Conservation (phyloP, 2,797 vertebrate genomes). For the Fistularia tabacaria region DNA sequence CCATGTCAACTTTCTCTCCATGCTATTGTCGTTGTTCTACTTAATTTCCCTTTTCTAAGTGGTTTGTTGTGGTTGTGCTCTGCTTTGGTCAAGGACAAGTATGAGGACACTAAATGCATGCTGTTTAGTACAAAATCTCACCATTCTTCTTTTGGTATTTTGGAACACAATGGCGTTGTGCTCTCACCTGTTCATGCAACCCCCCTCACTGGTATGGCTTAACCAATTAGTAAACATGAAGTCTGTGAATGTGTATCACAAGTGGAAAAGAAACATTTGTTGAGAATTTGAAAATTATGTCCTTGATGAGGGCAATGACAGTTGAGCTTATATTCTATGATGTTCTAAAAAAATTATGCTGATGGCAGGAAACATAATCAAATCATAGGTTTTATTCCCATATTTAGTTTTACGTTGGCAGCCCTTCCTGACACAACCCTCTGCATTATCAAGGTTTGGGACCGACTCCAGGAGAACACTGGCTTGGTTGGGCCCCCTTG, state of each 20-base stretch:
- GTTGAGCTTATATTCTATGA: too few species aligned
- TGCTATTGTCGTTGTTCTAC: slow-evolving; percentile 59
- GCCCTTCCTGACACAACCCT: too few species aligned
- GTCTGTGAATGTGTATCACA: slow-evolving; percentile 10
- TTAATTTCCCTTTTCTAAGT: slow-evolving; percentile 70
- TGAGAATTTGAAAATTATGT: not conserved
- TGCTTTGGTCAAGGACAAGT: slow-evolving; percentile 60
- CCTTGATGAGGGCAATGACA: too few species aligned
- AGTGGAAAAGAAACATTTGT: slow-evolving; percentile 5
- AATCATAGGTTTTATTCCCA: too few species aligned
- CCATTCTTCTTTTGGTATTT: slow-evolving; percentile 18
- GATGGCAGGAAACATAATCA: too few species aligned
- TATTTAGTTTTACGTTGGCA: too few species aligned
- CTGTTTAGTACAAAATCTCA: slow-evolving; percentile 36
- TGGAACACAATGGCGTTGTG: slow-evolving; percentile 5
- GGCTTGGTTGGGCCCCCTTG: too few species aligned
- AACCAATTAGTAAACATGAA: slow-evolving; percentile 18
- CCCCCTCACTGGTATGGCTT: slow-evolving; percentile 3
- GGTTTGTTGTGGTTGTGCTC: slow-evolving; percentile 62
- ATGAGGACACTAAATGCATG: slow-evolving; percentile 39
- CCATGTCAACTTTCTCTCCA: slow-evolving; percentile 45
- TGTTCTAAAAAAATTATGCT: too few species aligned
- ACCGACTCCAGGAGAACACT: too few species aligned
- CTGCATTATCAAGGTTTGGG: too few species aligned
- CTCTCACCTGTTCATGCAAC: slow-evolving; percentile 18